Evolutionary conservation across 2,888 invertebrate genomes (phyloP), one percentile per base, ranked within the genome.

Genomic region (Lumbricus terrestris): DNA sequence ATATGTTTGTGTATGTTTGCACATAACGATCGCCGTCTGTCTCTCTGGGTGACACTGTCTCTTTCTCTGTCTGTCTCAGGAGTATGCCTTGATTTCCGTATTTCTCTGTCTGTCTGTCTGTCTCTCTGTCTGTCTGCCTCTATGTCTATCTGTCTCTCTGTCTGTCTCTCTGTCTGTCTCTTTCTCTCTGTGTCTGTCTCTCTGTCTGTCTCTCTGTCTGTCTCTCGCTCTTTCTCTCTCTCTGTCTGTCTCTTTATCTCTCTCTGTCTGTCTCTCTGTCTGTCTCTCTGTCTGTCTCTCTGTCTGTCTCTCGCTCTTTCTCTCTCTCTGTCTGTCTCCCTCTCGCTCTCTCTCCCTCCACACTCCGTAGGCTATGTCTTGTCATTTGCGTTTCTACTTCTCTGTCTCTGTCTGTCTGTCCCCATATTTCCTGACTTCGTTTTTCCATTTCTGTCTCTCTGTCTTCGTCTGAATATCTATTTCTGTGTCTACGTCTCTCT

Each of bases 161-260:
- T 90, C 83, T 37, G 42, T 90, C 85, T 90, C 83, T 37, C 2
- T 90, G 40, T 90, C n/a, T 38, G 4, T 85, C n/a, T 85, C 82
- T 83, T 23, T 90, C 37, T 82, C 35, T 90, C n/a, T n/a, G n/a
- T n/a, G n/a, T 90, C n/a, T 37, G 42, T 90, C 85, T 90, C 83
- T 37, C 2, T 90, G 40, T 90, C n/a, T 38, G 4, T 85, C n/a
- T 85, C 82, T 83, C 37, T 90, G 37, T 82, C 35, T 90, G 23
- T 82, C 29, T 82, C 6, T 82, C n/a, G 16, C n/a, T 82, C 15
- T 82, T 33, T 82, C 47, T 47, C 8, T 47, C 5, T 47, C 23
- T 47, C 15, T 11, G 47, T 18, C 47, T 1, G 40, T 40, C 40
- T 40, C 40, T n/a, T n/a, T n/a, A n/a, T n/a, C n/a, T 40, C 0